Evolutionary conservation across 1,140 invertebrate species (phyloP).

Genomic region (Drosophila tristis): DNA sequence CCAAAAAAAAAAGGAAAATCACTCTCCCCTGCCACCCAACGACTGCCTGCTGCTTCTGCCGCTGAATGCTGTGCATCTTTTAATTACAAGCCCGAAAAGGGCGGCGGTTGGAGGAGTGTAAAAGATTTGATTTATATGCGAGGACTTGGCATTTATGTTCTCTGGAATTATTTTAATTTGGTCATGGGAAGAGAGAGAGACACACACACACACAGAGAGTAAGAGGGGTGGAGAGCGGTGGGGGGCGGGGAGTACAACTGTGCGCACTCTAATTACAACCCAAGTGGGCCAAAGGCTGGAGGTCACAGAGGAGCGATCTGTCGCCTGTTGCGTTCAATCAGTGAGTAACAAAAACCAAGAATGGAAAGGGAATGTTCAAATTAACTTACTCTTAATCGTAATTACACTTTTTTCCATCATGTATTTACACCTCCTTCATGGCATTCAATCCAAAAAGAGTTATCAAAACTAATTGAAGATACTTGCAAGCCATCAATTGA

Average conservation of each 20-base stretch:
- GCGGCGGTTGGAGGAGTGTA: constrained; percentile 16
- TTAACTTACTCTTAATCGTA: too few relatives aligned
- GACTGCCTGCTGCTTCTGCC: constrained; percentile 31
- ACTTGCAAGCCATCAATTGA: too few relatives aligned
- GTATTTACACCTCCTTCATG: too few relatives aligned
- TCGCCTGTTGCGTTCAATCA: constrained; percentile 17
- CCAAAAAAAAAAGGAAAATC: not conserved
- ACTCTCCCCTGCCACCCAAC: constrained; percentile 1
- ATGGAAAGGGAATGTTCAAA: not conserved
- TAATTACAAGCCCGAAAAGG: constrained; percentile 44
- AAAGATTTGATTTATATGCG: constrained; percentile 70
- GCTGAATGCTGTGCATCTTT: constrained; percentile 40
- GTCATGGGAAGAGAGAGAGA: constrained; percentile 12
- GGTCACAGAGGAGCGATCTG: constrained; percentile 13
- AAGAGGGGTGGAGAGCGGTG: not conserved
- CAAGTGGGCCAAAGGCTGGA: constrained; percentile 41
- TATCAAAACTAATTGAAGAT: too few relatives aligned
- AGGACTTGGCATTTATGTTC: constrained; percentile 72
- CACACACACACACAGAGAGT: not conserved
- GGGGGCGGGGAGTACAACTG: constrained; percentile 1
- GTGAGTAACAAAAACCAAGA: constrained; percentile 4
- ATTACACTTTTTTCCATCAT: too few relatives aligned
- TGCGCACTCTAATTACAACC: constrained; percentile 40
- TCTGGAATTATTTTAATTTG: constrained; percentile 73
- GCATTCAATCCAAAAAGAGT: too few relatives aligned